A percentile compares a stretch with the other conserved stretches of the same genome.
Conservation (phyloP, 2,888 invertebrate genomes). For the Philopedon plagiatum region DNA sequence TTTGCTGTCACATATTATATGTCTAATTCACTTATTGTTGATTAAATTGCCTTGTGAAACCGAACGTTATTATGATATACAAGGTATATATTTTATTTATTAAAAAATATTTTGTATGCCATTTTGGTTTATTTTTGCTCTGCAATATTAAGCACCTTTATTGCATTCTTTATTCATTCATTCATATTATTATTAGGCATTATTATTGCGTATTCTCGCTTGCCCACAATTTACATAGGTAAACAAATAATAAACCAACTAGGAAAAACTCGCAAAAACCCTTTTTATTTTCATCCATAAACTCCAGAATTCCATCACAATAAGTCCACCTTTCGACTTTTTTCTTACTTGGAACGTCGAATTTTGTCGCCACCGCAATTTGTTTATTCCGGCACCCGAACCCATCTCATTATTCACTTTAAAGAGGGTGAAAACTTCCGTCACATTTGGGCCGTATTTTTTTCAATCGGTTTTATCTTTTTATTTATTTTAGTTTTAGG, state of each 20-base stretch:
- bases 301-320: conserved; percentile 25
- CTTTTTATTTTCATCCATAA: conserved; percentile 24
- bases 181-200: too few relatives aligned
- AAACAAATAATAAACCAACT: conserved; percentile 13
- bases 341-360: conserved; percentile 24
- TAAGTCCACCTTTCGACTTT: conserved; percentile 30
- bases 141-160: too few relatives aligned
- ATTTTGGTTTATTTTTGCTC: too few relatives aligned
- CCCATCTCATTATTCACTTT: conserved; percentile 35
- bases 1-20: too few relatives aligned
- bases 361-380: conserved; percentile 38
- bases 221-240: not conserved
- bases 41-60: too few relatives aligned
- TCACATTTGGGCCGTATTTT: conserved; percentile 28
- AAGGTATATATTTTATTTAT: too few relatives aligned
- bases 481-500: not conserved
- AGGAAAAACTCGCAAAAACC: conserved; percentile 4
- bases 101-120: too few relatives aligned
- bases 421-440: conserved; percentile 27
- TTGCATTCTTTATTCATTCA: too few relatives aligned
- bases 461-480: conserved; percentile 20
- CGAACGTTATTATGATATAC: too few relatives aligned
- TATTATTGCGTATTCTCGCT: too few relatives aligned
- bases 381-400: conserved; percentile 36
- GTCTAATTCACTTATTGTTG: too few relatives aligned